Conservation (phyloP, 2,797 vertebrate species). For the Hippoglossus hippoglossus region DNA sequence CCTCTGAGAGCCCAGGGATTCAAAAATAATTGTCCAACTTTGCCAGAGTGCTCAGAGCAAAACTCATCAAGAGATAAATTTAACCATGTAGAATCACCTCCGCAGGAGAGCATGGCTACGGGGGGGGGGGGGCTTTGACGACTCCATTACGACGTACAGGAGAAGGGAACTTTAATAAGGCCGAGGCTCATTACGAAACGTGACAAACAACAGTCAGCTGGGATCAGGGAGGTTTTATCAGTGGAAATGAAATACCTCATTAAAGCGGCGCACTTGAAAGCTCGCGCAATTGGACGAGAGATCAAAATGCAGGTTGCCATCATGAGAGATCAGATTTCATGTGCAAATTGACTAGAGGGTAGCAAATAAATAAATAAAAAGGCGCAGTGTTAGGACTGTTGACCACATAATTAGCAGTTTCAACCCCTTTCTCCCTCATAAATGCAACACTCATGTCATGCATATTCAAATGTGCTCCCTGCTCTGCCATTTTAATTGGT, state of each 20-base stretch:
- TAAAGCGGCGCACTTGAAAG: slow-evolving; percentile 80
- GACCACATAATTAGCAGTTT: slow-evolving; percentile 78
- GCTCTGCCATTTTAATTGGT: slow-evolving; percentile 81
- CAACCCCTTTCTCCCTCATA: slow-evolving; percentile 40
- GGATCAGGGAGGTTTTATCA: slow-evolving; percentile 50
- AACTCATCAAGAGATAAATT: slow-evolving; percentile 62
- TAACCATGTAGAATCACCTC: slow-evolving; percentile 12
- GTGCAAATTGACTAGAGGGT: slow-evolving; percentile 68
- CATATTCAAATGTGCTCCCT: slow-evolving; percentile 76
- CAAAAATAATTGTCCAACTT: slow-evolving; percentile 75
- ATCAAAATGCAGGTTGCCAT: slow-evolving; percentile 75
- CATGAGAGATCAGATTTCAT: slow-evolving; percentile 72
- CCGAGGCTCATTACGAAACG: slow-evolving; percentile 73
- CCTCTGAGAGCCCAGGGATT: slow-evolving; percentile 44
- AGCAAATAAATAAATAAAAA: slow-evolving; percentile 50
- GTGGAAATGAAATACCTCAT: slow-evolving; percentile 74
- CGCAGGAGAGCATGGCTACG: slow-evolving; percentile 36
- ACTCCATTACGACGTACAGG: slow-evolving; percentile 62
- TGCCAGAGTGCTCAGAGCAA: slow-evolving; percentile 62
- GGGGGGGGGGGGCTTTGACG: slow-evolving; percentile 7
- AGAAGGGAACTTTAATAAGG: slow-evolving; percentile 49
- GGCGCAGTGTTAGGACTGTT: slow-evolving; percentile 63
- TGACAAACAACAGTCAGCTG: slow-evolving; percentile 65
- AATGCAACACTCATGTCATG: slow-evolving; percentile 74
- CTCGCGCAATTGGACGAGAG: slow-evolving; percentile 44